These are phyloP conservation scores for Stegostoma tigrinum DNA, from an alignment of 2,113 vertebrate species.

Conservation along the genomic window DNA sequence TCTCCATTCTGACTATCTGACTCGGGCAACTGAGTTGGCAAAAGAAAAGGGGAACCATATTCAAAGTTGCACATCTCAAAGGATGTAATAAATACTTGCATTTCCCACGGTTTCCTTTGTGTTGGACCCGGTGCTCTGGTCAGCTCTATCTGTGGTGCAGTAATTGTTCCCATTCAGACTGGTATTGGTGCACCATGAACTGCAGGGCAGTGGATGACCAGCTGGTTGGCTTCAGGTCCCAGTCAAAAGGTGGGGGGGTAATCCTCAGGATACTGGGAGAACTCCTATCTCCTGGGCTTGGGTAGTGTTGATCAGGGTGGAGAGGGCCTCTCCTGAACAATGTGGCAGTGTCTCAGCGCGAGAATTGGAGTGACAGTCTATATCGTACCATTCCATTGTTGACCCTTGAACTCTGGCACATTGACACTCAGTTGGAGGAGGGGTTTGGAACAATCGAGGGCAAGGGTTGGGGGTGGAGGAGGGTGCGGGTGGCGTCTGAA, in stretches of 20 bases:
- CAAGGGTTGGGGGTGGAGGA: not conserved
- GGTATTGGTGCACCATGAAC: not conserved
- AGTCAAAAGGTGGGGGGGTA: not conserved
- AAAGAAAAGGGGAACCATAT: not conserved
- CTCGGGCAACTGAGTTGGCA: not conserved
- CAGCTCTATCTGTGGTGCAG: not conserved
- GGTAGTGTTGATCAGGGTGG: not conserved
- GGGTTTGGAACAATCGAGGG: not conserved
- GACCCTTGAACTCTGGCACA: not conserved
- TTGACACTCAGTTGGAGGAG: not conserved
- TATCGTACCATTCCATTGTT: not conserved
- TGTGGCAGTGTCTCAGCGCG: not conserved
- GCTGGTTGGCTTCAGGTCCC: not conserved
- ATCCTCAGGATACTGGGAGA: not conserved
- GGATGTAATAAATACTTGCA: not conserved
- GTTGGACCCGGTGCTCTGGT: not conserved
- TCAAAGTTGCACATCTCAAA: not conserved
- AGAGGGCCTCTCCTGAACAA: not conserved
- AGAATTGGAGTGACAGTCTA: not conserved
- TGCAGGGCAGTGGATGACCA: not conserved
- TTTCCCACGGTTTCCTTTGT: not conserved
- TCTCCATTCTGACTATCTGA: not conserved
- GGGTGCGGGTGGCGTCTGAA: not conserved
- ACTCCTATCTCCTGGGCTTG: not conserved
- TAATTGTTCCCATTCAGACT: not conserved